Conservation (phyloP, 2,888 invertebrate genomes). For the Xestoiulus laeticollis region DNA sequence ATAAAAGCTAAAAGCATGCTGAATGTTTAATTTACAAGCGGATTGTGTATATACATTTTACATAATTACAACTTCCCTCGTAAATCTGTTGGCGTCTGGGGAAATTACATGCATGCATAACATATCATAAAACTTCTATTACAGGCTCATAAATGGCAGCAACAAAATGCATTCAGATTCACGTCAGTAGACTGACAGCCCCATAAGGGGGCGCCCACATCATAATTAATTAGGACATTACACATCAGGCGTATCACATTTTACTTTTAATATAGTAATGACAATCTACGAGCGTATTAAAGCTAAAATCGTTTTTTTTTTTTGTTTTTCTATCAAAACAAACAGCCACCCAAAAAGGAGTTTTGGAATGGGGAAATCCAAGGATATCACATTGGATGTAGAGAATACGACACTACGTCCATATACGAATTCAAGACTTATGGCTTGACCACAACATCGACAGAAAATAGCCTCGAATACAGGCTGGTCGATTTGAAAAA, state of each 20-base stretch:
- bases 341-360: constrained; percentile 62
- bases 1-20: constrained; percentile 28
- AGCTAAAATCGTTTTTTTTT: too few relatives aligned
- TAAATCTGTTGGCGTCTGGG: constrained; percentile 28
- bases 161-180: constrained; percentile 14
- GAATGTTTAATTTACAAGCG: constrained; percentile 14
- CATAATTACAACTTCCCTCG: constrained; percentile 28
- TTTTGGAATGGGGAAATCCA: constrained; percentile 64
- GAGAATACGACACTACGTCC: constrained; percentile 54
- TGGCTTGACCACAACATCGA: constrained; percentile 54
- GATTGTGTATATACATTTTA: background rate
- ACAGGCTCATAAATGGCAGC: background rate
- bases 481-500: constrained; percentile 61
- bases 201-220: background rate
- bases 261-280: constrained; percentile 10
- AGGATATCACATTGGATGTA: constrained; percentile 65
- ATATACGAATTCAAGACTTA: constrained; percentile 58
- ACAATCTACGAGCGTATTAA: background rate
- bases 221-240: constrained; percentile 28
- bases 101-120: constrained; percentile 1
- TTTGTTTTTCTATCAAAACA: constrained; percentile 21
- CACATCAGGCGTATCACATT: constrained; percentile 14
- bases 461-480: constrained; percentile 57
- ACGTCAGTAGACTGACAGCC: background rate
- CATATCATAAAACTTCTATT: constrained; percentile 34